Conservation (phyloP, 2,113 vertebrate genomes). For the Rostratula benghalensis region DNA sequence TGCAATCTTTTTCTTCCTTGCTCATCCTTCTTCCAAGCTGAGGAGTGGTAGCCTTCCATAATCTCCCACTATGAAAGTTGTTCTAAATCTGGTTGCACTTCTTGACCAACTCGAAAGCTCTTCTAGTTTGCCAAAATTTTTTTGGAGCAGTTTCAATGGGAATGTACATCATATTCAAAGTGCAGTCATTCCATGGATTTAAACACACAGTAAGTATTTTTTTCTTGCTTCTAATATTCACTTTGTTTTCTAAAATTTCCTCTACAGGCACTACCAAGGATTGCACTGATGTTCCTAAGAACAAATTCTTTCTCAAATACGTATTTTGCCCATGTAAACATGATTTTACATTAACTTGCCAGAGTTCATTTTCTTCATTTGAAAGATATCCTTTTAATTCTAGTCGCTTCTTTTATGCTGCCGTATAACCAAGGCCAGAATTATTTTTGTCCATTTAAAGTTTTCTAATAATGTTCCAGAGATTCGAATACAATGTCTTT, state of each 20-base stretch:
- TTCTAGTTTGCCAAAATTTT: not conserved
- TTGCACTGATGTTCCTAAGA: not conserved
- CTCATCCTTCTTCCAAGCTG: not conserved
- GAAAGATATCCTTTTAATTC: not conserved
- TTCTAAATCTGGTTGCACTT: not conserved
- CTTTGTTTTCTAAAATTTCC: not conserved
- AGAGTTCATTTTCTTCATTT: not conserved
- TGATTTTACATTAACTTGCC: not conserved
- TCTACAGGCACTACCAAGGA: not conserved
- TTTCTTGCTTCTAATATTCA: not conserved
- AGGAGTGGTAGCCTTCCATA: not conserved
- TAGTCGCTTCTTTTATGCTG: not conserved
- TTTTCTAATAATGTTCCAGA: not conserved
- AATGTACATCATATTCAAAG: not conserved
- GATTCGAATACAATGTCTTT: not conserved
- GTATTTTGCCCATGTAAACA: not conserved
- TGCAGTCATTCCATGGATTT: not conserved
- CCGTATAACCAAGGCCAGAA: not conserved
- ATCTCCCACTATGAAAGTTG: not conserved
- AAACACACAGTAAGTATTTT: not conserved
- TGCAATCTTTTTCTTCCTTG: not conserved
- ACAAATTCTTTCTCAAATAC: not conserved
- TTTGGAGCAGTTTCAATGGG: not conserved
- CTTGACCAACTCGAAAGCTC: not conserved
- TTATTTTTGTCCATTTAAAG: conserved; percentile 20